A percentile compares a stretch with the other conserved stretches of the same genome.
phyloP scores from a whole-genome alignment of 1,140 invertebrate species.

The Macrocentrus cingulum region DNA sequence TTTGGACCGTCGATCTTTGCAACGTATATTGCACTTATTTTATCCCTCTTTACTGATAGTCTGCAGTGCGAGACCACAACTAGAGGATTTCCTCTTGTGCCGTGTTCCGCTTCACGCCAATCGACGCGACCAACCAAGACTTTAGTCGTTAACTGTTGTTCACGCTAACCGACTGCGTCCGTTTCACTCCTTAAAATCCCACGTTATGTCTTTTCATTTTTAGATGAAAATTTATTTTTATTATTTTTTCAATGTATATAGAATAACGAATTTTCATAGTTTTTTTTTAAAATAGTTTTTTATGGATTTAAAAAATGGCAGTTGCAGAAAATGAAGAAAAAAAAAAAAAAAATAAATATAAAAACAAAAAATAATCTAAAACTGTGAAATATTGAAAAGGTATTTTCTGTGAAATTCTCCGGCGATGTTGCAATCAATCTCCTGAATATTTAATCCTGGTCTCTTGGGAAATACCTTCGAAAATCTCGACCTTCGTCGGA shows the following conservation, averaged over 20 bases:
- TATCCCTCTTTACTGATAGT: too few relatives aligned
- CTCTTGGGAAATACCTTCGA: too few relatives aligned
- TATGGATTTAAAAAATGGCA: too few relatives aligned
- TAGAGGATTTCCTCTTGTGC: neutral
- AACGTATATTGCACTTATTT: neutral
- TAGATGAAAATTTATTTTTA: neutral
- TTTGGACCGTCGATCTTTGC: neutral
- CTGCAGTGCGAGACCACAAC: neutral
- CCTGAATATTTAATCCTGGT: too few relatives aligned
- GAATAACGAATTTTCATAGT: too few relatives aligned
- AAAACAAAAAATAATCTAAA: too few relatives aligned
- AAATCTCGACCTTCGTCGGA: too few relatives aligned
- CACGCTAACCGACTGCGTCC: neutral
- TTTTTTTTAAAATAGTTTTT: too few relatives aligned
- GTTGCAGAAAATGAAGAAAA: too few relatives aligned
- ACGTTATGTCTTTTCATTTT: neutral
- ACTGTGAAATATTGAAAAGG: too few relatives aligned
- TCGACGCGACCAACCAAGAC: conserved; percentile 4
- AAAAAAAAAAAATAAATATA: too few relatives aligned
- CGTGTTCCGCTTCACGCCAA: conserved; percentile 5
- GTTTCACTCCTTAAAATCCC: neutral
- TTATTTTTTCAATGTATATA: neutral
- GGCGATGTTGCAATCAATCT: neutral
- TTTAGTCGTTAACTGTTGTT: conserved; percentile 7
- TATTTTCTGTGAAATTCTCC: neutral